phyloP scores from a whole-genome alignment of 2,888 invertebrate species.

The Rhagium mordax region DNA sequence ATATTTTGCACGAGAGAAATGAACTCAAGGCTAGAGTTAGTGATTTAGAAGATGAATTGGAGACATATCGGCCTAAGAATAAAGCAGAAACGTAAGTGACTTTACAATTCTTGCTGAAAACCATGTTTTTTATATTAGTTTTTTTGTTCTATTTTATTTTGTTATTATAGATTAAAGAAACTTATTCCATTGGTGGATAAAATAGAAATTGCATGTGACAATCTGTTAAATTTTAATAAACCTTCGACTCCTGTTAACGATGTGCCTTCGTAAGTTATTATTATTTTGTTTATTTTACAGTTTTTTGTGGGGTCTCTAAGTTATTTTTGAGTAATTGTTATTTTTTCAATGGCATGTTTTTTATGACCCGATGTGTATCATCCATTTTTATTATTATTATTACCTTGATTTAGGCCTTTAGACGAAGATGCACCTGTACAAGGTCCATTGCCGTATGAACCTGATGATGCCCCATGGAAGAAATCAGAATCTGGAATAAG shows the following conservation, averaged over 20 bases:
- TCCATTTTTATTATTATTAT: background rate
- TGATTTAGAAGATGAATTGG: conserved; percentile 94
- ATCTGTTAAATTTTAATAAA: conserved; percentile 44
- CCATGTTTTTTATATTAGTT: conserved; percentile 9
- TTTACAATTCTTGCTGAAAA: background rate
- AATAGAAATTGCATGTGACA: conserved; percentile 59
- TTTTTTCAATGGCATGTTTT: background rate
- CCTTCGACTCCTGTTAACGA: conserved; percentile 34
- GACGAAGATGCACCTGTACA: conserved; percentile 94
- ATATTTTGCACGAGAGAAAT: conserved; percentile 92
- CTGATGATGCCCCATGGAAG: conserved; percentile 97
- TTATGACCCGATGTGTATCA: too few species aligned
- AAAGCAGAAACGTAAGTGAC: conserved; percentile 70
- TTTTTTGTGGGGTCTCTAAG: conserved; percentile 6
- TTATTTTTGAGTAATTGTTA: conserved; percentile 38
- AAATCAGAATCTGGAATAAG: conserved; percentile 89
- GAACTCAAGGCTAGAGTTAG: conserved; percentile 93
- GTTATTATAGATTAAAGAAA: conserved; percentile 54
- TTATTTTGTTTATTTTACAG: conserved; percentile 36
- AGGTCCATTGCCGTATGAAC: conserved; percentile 96
- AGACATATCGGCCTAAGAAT: conserved; percentile 77
- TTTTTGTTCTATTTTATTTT: conserved; percentile 38
- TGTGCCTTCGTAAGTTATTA: conserved; percentile 49
- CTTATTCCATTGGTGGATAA: conserved; percentile 56
- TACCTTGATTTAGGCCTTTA: conserved; percentile 64